Conservation (phyloP, 2,113 vertebrate genomes). For the Polyodon spathula region DNA sequence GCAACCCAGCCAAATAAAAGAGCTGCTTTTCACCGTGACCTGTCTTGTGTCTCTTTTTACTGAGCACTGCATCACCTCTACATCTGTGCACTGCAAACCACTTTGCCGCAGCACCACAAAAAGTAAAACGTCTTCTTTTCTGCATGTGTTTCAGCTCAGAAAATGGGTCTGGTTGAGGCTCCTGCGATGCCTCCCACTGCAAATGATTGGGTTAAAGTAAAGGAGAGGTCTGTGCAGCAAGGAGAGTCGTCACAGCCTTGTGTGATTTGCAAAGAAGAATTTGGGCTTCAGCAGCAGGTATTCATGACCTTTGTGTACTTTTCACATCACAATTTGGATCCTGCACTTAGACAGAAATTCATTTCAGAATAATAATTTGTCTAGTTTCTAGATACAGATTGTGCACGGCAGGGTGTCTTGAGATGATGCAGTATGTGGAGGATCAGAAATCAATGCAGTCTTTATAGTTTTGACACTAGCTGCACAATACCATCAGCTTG, state of each 20-base stretch:
- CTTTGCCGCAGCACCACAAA: too few relatives aligned
- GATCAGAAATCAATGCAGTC: slow-evolving; percentile 51
- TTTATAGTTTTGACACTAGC: neutral
- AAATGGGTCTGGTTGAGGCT: slow-evolving; percentile 52
- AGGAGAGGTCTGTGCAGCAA: slow-evolving; percentile 54
- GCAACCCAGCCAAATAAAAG: too few relatives aligned
- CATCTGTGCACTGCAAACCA: too few relatives aligned
- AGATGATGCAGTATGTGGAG: slow-evolving; percentile 49
- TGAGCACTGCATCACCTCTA: too few relatives aligned
- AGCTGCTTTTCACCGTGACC: too few relatives aligned
- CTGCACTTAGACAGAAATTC: slow-evolving; percentile 23
- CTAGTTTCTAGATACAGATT: slow-evolving; percentile 42
- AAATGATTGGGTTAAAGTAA: slow-evolving; percentile 59
- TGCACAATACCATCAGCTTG: slow-evolving; percentile 27
- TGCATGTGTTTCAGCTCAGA: slow-evolving; percentile 59
- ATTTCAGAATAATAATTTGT: slow-evolving; percentile 43
- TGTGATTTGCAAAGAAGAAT: slow-evolving; percentile 65
- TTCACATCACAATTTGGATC: too few relatives aligned
- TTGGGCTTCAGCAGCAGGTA: slow-evolving; percentile 63
- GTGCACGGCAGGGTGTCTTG: slow-evolving; percentile 42
- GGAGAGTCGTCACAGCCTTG: slow-evolving; percentile 62
- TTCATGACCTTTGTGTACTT: too few relatives aligned
- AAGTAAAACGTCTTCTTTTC: neutral
- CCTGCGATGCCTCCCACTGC: slow-evolving; percentile 46
- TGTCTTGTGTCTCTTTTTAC: too few relatives aligned